Evolutionary conservation across 2,113 vertebrate genomes (phyloP).

Genomic region (Benitochromis conjunctus): DNA sequence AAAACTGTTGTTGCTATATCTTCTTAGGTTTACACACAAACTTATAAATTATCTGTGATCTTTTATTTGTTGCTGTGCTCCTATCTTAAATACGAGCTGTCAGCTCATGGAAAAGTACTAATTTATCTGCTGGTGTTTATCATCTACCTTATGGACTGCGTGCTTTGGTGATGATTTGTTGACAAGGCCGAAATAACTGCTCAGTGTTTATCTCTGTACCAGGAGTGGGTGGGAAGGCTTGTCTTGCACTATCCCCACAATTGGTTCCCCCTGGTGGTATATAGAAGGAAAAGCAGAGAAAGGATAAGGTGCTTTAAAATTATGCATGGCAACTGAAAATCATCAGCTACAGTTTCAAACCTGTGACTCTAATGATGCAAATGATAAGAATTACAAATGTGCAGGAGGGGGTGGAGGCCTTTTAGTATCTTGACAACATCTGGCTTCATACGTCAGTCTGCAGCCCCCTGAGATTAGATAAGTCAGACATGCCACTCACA

Average conservation of each 20-base stretch:
- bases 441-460: not conserved
- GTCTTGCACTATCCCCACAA: not conserved
- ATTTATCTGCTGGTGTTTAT: not conserved
- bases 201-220: not conserved
- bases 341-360: not conserved
- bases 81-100: not conserved
- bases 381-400: not conserved
- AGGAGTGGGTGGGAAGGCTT: not conserved
- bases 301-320: not conserved
- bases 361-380: not conserved
- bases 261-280: slow-evolving; percentile 65
- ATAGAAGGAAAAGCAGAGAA: not conserved
- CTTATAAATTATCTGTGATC: not conserved
- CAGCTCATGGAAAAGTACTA: slow-evolving; percentile 15
- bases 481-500: not conserved
- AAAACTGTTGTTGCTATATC: not conserved
- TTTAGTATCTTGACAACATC: not conserved
- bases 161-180: slow-evolving; percentile 10
- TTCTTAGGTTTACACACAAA: not conserved
- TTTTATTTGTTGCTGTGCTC: slow-evolving; percentile 1
- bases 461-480: not conserved
- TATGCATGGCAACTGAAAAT: not conserved
- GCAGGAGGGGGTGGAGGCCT: not conserved
- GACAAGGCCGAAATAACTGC: slow-evolving; percentile 1
- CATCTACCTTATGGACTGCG: not conserved